These are phyloP conservation scores for Sceloporus undulatus DNA, from an alignment of 2,113 vertebrate genomes.

Conservation along the genomic window DNA sequence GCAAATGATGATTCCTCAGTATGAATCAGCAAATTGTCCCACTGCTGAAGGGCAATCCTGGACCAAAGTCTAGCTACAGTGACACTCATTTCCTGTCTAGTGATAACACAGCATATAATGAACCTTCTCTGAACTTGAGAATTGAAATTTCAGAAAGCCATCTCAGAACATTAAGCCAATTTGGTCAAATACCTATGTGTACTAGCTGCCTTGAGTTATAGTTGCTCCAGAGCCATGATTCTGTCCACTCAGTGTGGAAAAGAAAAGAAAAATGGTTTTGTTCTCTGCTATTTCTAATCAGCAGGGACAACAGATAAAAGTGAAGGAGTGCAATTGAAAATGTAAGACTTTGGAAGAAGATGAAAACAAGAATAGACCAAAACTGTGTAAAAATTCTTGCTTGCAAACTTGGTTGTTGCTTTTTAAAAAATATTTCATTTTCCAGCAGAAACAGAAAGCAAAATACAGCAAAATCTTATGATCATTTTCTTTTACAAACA, in stretches of 20 bases:
- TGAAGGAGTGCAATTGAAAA: neutral
- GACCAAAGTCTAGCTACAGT: constrained; percentile 45
- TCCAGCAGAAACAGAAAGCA: too few species aligned
- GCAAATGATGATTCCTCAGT: constrained; percentile 48
- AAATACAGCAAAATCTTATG: too few species aligned
- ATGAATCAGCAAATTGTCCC: constrained; percentile 65
- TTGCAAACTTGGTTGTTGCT: too few species aligned
- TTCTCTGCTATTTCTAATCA: neutral
- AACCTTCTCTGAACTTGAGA: constrained; percentile 62
- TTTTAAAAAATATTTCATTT: too few species aligned
- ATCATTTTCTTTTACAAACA: too few species aligned
- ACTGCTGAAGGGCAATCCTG: constrained; percentile 36
- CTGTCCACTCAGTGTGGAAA: neutral
- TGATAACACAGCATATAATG: constrained; percentile 50
- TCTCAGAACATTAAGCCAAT: constrained; percentile 39
- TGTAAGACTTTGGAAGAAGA: neutral
- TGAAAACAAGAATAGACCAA: neutral
- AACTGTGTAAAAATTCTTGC: too few species aligned
- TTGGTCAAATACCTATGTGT: constrained; percentile 10
- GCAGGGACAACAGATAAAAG: constrained; percentile 14
- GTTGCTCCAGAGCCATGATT: neutral
- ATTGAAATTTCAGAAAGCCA: constrained; percentile 6
- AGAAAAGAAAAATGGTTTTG: neutral
- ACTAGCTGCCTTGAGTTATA: neutral
- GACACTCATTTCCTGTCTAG: constrained; percentile 65